These are phyloP conservation scores for Myotis yumanensis DNA, from an alignment of 2,113 vertebrate species.

Conservation along the genomic window DNA sequence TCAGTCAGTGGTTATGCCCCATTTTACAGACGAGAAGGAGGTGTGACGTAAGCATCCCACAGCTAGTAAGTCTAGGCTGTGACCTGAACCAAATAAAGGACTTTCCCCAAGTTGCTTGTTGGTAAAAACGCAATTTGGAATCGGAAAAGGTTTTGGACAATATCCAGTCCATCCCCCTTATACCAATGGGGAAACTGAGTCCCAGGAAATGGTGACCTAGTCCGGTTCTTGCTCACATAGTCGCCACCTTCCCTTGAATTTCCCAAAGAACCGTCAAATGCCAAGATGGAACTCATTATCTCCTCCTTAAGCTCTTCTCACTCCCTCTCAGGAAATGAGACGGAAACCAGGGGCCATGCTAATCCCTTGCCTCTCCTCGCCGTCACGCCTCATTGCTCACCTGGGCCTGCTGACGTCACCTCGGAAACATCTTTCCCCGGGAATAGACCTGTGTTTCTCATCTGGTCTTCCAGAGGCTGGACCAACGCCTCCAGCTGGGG, in stretches of 20 bases:
- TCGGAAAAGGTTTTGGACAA: too few species aligned
- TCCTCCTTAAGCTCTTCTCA: neutral
- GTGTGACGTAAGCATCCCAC: too few species aligned
- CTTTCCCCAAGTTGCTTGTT: too few species aligned
- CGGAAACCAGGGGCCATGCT: neutral
- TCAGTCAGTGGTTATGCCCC: too few species aligned
- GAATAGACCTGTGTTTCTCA: neutral
- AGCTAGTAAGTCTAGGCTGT: too few species aligned
- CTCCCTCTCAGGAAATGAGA: neutral
- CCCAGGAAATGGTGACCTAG: neutral
- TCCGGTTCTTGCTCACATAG: neutral
- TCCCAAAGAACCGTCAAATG: neutral
- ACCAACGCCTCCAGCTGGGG: neutral
- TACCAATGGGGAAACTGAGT: too few species aligned
- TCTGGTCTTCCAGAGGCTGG: neutral
- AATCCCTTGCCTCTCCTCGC: neutral
- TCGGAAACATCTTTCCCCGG: neutral
- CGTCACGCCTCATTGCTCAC: neutral
- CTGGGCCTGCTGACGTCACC: neutral
- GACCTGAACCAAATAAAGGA: too few species aligned
- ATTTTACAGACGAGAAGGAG: too few species aligned
- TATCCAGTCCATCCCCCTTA: too few species aligned
- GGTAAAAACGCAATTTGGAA: too few species aligned
- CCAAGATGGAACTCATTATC: neutral
- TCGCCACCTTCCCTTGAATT: neutral